These are phyloP conservation scores for Heteractis magnifica DNA, from an alignment of 92 coral and sea anemone genomes.

Conservation along the genomic window DNA sequence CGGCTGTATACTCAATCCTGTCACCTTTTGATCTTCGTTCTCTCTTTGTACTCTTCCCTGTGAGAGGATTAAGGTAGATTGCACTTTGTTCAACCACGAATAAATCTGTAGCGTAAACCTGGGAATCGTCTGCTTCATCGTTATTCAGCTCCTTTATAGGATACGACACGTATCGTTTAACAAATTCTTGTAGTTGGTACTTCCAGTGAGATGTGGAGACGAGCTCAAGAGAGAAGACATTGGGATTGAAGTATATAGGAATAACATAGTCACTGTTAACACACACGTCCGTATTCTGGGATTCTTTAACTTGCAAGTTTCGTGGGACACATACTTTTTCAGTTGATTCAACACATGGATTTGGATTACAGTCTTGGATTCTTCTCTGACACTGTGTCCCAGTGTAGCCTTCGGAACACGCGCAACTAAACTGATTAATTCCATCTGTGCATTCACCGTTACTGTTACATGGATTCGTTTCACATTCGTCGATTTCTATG, in stretches of 20 bases:
- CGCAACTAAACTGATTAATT: constrained; percentile 60
- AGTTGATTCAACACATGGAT: background rate
- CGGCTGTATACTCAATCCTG: constrained; percentile 18
- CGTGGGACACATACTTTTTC: constrained; percentile 32
- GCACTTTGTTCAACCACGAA: constrained; percentile 28
- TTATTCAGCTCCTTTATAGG: constrained; percentile 21
- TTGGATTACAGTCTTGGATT: constrained; percentile 42
- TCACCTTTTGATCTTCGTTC: background rate
- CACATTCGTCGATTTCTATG: constrained; percentile 71
- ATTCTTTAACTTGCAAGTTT: constrained; percentile 49
- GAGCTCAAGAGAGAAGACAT: constrained; percentile 18
- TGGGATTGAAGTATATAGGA: constrained; percentile 30
- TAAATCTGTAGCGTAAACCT: constrained; percentile 32
- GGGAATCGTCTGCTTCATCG: constrained; percentile 22
- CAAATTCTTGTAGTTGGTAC: constrained; percentile 37
- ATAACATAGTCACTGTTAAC: constrained; percentile 22
- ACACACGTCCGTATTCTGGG: constrained; percentile 27
- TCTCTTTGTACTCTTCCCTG: constrained; percentile 4
- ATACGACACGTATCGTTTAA: constrained; percentile 3
- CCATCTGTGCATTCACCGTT: constrained; percentile 68
- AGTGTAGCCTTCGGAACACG: constrained; percentile 61
- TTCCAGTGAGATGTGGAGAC: constrained; percentile 43
- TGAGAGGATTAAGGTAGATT: background rate
- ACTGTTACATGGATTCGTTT: constrained; percentile 24
- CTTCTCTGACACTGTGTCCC: constrained; percentile 71